These are phyloP conservation scores for Menidia beryllina DNA, from an alignment of 2,113 vertebrate genomes.

Conservation along the genomic window DNA sequence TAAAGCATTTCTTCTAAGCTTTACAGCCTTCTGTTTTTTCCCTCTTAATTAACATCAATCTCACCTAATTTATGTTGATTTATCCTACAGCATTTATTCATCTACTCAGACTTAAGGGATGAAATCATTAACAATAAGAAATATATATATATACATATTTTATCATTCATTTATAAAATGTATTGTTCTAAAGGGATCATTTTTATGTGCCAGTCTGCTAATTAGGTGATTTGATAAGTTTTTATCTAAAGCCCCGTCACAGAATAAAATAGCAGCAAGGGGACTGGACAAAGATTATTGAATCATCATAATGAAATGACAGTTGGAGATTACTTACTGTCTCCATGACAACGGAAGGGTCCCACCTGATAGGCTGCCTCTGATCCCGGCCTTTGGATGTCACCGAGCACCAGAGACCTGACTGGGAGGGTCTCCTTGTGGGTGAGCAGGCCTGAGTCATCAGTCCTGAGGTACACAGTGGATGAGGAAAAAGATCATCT, in stretches of 20 bases:
- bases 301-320: too few species aligned
- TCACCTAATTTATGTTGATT: slow-evolving; percentile 62
- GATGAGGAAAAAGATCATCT: neutral
- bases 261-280: slow-evolving; percentile 11
- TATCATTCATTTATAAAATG: too few species aligned
- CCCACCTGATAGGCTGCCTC: slow-evolving; percentile 92
- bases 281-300: neutral
- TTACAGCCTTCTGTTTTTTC: neutral
- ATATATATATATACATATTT: too few species aligned
- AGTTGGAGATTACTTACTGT: slow-evolving; percentile 86
- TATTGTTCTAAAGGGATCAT: too few species aligned
- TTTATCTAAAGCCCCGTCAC: slow-evolving; percentile 18
- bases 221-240: slow-evolving; percentile 41
- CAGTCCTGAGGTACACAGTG: slow-evolving; percentile 80
- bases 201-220: slow-evolving; percentile 29
- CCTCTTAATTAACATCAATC: slow-evolving; percentile 4
- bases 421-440: slow-evolving; percentile 94
- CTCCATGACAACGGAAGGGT: slow-evolving; percentile 90
- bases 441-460: slow-evolving; percentile 91
- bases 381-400: slow-evolving; percentile 86
- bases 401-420: slow-evolving; percentile 89
- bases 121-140: slow-evolving; percentile 53
- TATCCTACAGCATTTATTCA: slow-evolving; percentile 38
- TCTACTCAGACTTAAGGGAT: slow-evolving; percentile 33
- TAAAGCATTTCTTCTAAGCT: slow-evolving; percentile 9